Evolutionary conservation across 2,888 invertebrate species (phyloP), one percentile per base, ranked within the genome.

Genomic region (Bombylius discolor): DNA sequence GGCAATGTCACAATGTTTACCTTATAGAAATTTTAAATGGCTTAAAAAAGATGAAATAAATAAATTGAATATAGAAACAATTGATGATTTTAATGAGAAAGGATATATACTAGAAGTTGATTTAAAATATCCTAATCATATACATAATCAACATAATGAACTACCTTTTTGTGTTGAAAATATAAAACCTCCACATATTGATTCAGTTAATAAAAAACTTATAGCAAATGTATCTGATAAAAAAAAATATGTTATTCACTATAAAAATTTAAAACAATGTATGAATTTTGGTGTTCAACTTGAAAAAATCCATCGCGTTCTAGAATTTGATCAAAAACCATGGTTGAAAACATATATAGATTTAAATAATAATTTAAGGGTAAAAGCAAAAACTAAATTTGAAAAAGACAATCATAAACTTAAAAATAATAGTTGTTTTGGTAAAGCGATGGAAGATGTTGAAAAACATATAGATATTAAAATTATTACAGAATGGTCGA

Each of bases 211-310:
- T 32, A 12, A 32, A 7, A 53, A 70, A 63, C 47, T 66, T 44
- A 45, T 64, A 33, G 54, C 64, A 3, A 65, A 62, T 53, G 56
- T 68, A 5, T 55, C 62, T 23, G 48, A 64, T 50, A 68, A 67
- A 59, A 23, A 39, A 34, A 60, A 64, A 11, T 67, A 67, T 56
- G 56, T 67, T 1, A 64, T 67, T 23, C 67, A 70, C 57, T 67
- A 65, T 34, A 54, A 62, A 32, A 63, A 61, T 55, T 58, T 67
- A 9, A 61, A 65, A 49, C 61, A 67, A 54, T 63, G 62, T 58
- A 45, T 71, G 5, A 51, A 62, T 34, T 51, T 66, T 34, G 70
- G 69, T 0, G 48, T 70, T 31, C 61, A 58, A 56, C 46, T 68
- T 11, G 58, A 33, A 39, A 67, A 66, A 62, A 63, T 68, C 23